phyloP scores from a whole-genome alignment of 2,888 invertebrate species.

The Scaptomyza cyrtandrae region DNA sequence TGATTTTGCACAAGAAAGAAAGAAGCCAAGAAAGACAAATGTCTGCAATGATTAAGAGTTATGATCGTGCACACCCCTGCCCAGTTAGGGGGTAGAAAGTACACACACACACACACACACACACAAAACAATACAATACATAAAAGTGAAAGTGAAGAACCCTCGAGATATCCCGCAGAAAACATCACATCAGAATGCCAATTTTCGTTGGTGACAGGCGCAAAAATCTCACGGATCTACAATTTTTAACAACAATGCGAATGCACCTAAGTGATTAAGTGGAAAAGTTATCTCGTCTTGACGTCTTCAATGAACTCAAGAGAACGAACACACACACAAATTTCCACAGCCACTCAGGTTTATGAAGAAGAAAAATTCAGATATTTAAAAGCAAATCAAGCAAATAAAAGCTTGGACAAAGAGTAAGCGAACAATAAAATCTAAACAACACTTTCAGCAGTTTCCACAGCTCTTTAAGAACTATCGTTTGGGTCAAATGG shows the following conservation, averaged over 20 bases:
- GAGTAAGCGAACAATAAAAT: no score
- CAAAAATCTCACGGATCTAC: constrained; percentile 37
- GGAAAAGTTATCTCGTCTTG: constrained; percentile 42
- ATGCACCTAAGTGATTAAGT: constrained; percentile 52
- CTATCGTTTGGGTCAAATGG: no score
- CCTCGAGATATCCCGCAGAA: constrained; percentile 8
- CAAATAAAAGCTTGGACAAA: no score
- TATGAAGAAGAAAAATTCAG: no score
- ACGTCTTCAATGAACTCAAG: constrained; percentile 27
- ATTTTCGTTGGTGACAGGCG: constrained; percentile 35
- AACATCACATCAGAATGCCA: constrained; percentile 29
- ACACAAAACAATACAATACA: constrained; percentile 5
- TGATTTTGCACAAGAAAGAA: constrained; percentile 60
- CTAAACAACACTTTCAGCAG: no score
- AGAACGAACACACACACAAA: background rate
- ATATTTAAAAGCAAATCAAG: no score
- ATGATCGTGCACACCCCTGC: constrained; percentile 44
- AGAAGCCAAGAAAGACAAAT: constrained; percentile 44
- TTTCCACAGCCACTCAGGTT: background rate
- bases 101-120: background rate
- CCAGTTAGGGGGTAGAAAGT: constrained; percentile 33
- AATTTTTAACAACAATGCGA: constrained; percentile 27
- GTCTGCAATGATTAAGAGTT: constrained; percentile 59
- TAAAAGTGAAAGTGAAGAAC: background rate
- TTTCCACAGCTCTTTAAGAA: no score